Percentiles rank a stretch among this genome's conserved stretches.
phyloP scores from a whole-genome alignment of 2,888 invertebrate genomes.

The Ganaspis brasiliensis region DNA sequence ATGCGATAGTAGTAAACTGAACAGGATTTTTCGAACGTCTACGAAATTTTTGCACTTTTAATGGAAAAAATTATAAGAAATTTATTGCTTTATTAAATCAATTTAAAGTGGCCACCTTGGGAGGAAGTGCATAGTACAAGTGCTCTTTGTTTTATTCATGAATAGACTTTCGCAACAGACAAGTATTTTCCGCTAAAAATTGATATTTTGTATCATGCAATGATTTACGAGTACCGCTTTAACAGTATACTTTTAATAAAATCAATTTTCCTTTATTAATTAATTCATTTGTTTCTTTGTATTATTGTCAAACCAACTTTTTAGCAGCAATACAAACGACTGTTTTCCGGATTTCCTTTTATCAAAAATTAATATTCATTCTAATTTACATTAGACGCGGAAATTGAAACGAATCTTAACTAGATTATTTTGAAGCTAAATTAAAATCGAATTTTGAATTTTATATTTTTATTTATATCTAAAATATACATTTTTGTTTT shows the following conservation, averaged over 20 bases:
- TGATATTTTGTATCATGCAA: constrained; percentile 21
- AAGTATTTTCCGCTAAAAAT: constrained; percentile 21
- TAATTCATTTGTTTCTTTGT: neutral
- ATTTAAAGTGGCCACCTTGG: constrained; percentile 3
- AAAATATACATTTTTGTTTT: too few relatives aligned
- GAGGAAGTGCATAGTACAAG: neutral
- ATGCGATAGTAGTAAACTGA: too few relatives aligned
- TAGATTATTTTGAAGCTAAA: too few relatives aligned
- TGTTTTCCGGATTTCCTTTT: neutral
- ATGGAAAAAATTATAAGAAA: neutral
- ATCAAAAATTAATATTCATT: neutral
- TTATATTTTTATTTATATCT: too few relatives aligned
- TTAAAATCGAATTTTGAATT: too few relatives aligned
- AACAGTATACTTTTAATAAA: constrained; percentile 8
- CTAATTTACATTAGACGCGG: neutral
- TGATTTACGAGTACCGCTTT: constrained; percentile 22
- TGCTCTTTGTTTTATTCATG: constrained; percentile 24
- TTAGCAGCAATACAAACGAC: neutral
- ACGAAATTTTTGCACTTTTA: too few relatives aligned
- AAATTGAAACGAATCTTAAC: too few relatives aligned
- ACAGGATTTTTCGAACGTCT: too few relatives aligned
- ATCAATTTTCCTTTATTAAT: neutral
- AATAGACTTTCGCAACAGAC: neutral
- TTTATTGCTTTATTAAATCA: constrained; percentile 12
- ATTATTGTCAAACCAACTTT: neutral